These are phyloP conservation scores for Dugesia japonica DNA, from an alignment of 2,888 invertebrate genomes.

Conservation along the genomic window DNA sequence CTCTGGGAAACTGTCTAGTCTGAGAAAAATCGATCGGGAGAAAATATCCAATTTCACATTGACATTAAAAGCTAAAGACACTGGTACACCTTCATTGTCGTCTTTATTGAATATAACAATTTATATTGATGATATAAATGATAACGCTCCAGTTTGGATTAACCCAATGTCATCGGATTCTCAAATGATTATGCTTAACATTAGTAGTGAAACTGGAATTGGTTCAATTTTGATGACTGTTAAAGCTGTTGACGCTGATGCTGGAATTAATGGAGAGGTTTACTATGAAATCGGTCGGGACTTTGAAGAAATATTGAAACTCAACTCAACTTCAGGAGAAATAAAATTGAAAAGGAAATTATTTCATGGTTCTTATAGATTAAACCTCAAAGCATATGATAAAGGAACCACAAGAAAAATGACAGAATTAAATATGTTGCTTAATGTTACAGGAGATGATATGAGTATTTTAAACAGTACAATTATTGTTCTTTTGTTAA, in stretches of 20 bases:
- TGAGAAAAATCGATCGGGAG: background rate
- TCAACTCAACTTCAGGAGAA: background rate
- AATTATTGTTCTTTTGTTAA: background rate
- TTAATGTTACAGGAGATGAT: background rate
- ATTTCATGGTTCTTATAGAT: background rate
- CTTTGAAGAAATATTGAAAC: background rate
- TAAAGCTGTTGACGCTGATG: background rate
- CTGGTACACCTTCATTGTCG: background rate
- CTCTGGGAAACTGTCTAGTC: background rate
- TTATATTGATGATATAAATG: background rate
- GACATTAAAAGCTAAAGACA: background rate
- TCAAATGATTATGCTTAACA: background rate
- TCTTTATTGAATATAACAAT: background rate
- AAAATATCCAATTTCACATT: background rate
- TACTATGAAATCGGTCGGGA: background rate
- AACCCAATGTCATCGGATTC: background rate
- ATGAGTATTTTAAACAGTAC: background rate
- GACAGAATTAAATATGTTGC: background rate
- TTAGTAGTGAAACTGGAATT: background rate
- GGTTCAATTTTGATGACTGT: background rate
- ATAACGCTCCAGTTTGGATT: background rate
- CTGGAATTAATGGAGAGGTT: background rate
- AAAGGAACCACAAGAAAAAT: background rate
- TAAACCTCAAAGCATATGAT: background rate
- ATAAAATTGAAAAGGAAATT: background rate